These are phyloP conservation scores for Diogma glabrata DNA, from an alignment of 2,888 invertebrate genomes.

Conservation along the genomic window DNA sequence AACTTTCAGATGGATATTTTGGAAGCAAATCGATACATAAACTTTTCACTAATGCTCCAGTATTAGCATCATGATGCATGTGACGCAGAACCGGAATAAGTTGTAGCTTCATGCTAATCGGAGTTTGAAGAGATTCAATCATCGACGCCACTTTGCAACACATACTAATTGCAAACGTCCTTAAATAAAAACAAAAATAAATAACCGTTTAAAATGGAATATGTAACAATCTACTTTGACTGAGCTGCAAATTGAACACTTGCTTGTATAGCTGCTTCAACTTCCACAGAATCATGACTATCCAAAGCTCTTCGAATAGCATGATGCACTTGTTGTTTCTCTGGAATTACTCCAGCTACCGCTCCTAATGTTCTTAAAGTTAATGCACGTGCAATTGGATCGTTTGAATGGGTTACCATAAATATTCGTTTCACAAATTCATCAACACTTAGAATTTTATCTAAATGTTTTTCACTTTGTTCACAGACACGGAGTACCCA, in stretches of 20 bases:
- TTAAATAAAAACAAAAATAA: constrained; percentile 32
- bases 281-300: constrained; percentile 91
- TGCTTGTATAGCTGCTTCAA: constrained; percentile 91
- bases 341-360: constrained; percentile 85
- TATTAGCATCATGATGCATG: constrained; percentile 73
- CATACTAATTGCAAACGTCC: constrained; percentile 91
- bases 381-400: constrained; percentile 87
- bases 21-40: constrained; percentile 61
- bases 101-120: constrained; percentile 81
- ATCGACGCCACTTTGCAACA: constrained; percentile 91
- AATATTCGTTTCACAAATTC: constrained; percentile 85
- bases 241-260: constrained; percentile 90
- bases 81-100: constrained; percentile 84
- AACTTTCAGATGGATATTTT: constrained; percentile 67
- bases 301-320: constrained; percentile 84
- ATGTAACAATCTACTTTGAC: constrained; percentile 55
- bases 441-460: constrained; percentile 91
- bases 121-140: constrained; percentile 87
- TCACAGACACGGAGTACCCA: constrained; percentile 90
- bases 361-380: constrained; percentile 83
- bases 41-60: constrained; percentile 54
- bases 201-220: constrained; percentile 3
- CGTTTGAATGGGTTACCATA: constrained; percentile 92
- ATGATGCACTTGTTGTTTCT: constrained; percentile 90
- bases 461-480: constrained; percentile 90